Evolutionary conservation across 2,113 vertebrate species (phyloP).

Genomic region (Trichechus manatus): DNA sequence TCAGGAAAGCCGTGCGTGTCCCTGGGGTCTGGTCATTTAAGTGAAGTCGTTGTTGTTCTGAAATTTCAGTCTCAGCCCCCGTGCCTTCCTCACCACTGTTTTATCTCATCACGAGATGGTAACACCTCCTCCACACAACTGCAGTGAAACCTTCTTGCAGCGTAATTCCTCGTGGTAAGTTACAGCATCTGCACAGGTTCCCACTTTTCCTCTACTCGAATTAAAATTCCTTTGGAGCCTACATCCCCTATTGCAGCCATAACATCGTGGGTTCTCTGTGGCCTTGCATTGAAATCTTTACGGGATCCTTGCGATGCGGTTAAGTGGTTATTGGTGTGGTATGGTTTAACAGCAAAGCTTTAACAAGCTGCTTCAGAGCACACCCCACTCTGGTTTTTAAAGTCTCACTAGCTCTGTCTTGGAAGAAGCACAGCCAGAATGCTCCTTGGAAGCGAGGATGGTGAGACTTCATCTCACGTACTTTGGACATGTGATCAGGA

Average conservation of each 20-base stretch:
- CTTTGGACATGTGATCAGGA: too few species aligned
- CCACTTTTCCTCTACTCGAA: background rate
- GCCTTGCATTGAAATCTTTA: slow-evolving; percentile 72
- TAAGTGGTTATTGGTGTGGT: slow-evolving; percentile 71
- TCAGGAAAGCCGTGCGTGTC: background rate
- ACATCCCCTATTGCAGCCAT: slow-evolving; percentile 60
- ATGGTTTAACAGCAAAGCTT: slow-evolving; percentile 73
- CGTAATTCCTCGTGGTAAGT: slow-evolving; percentile 8
- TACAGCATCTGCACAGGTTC: slow-evolving; percentile 14
- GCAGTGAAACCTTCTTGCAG: background rate
- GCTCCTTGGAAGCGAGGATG: too few species aligned
- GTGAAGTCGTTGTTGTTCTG: background rate
- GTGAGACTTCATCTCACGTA: too few species aligned
- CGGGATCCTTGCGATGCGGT: slow-evolving; percentile 57
- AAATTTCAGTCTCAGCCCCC: accelerated
- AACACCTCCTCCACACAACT: slow-evolving; percentile 15
- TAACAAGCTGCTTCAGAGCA: slow-evolving; percentile 71
- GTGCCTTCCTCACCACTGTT: background rate
- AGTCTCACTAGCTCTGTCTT: background rate
- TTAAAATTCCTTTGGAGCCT: slow-evolving; percentile 64
- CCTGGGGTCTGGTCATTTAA: background rate
- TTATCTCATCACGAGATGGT: background rate
- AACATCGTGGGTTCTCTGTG: background rate
- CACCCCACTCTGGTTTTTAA: background rate
- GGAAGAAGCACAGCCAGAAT: too few species aligned